phyloP scores from a whole-genome alignment of 2,888 invertebrate genomes.

The Aplocera efformata region DNA sequence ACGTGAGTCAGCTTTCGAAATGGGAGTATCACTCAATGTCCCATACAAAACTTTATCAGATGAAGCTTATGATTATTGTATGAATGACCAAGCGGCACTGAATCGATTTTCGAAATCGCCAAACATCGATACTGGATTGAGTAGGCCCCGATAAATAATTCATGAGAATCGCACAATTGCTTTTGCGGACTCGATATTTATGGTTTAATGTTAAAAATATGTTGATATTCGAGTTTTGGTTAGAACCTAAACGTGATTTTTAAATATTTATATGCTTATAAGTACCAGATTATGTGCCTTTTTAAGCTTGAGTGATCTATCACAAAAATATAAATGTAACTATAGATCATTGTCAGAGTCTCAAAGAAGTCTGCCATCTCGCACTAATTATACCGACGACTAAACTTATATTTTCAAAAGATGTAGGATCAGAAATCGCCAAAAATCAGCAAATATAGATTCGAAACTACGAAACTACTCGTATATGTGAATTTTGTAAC shows the following conservation, averaged over 20 bases:
- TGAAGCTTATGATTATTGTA: slow-evolving; percentile 21
- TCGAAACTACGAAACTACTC: too few species aligned
- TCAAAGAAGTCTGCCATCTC: too few species aligned
- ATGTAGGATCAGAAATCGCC: too few species aligned
- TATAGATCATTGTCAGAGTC: too few species aligned
- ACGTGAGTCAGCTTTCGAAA: slow-evolving; percentile 23
- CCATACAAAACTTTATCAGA: slow-evolving; percentile 32
- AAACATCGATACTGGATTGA: slow-evolving; percentile 63
- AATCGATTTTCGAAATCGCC: slow-evolving; percentile 68
- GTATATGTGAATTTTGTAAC: too few species aligned
- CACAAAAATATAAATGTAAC: too few species aligned
- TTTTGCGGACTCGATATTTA: slow-evolving; percentile 58
- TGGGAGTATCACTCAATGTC: slow-evolving; percentile 33
- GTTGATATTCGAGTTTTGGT: slow-evolving; percentile 32
- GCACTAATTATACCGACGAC: too few species aligned
- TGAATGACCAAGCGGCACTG: slow-evolving; percentile 48
- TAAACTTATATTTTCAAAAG: too few species aligned
- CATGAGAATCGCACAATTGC: slow-evolving; percentile 66
- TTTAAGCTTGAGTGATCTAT: too few species aligned
- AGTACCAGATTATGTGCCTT: too few species aligned
- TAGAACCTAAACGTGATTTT: slow-evolving; percentile 11
- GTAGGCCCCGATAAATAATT: slow-evolving; percentile 60
- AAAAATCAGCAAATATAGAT: too few species aligned
- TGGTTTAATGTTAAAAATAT: slow-evolving; percentile 45
- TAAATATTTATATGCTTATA: too few species aligned